phyloP scores from a whole-genome alignment of 2,888 invertebrate species.

The Lydus trimaculatus region DNA sequence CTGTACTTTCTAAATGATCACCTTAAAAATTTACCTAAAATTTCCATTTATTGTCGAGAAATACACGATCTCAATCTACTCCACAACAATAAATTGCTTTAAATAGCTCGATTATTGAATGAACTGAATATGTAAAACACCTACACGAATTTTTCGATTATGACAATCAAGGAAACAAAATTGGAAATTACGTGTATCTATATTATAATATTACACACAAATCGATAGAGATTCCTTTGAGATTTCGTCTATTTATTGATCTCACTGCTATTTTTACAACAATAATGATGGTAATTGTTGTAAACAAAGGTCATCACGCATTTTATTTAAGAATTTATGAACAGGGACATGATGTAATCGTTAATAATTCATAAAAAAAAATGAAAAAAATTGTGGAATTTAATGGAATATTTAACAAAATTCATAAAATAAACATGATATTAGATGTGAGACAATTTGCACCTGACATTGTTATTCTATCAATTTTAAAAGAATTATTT shows the following conservation, averaged over 20 bases:
- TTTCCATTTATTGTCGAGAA: background rate
- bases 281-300: background rate
- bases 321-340: background rate
- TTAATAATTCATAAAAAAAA: background rate
- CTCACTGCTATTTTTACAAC: background rate
- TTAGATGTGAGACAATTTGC: background rate
- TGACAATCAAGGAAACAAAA: background rate
- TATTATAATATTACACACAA: too few species aligned
- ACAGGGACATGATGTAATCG: background rate
- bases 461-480: background rate
- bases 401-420: background rate
- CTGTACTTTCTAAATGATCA: background rate
- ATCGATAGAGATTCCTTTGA: background rate
- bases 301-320: background rate
- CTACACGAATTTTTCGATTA: background rate
- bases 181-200: background rate
- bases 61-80: background rate
- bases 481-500: too few species aligned
- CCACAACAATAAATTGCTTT: background rate
- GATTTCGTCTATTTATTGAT: background rate
- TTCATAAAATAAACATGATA: background rate
- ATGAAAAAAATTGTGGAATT: background rate
- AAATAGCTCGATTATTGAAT: background rate
- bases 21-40: background rate
- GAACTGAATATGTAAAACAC: background rate